Conservation (phyloP, 2,888 invertebrate species). For the Nemurella pictetii region DNA sequence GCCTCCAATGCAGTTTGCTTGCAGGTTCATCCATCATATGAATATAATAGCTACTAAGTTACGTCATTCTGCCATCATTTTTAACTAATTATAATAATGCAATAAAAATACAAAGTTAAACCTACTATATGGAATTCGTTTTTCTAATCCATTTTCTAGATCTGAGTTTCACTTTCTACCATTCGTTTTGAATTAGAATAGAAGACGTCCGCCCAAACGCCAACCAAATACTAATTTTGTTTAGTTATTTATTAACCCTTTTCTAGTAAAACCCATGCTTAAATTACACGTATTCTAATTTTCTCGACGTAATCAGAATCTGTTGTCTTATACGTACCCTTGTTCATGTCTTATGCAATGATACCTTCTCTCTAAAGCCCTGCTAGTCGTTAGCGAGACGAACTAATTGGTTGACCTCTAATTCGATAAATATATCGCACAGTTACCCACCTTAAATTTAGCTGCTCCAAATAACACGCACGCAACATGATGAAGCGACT, state of each 20-base stretch:
- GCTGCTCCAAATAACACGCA: background rate
- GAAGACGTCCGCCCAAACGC: constrained; percentile 14
- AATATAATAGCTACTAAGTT: background rate
- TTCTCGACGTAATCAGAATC: background rate
- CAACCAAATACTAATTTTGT: background rate
- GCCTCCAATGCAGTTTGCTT: background rate
- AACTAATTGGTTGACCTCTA: background rate
- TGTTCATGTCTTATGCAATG: background rate
- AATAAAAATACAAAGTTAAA: background rate
- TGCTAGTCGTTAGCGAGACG: background rate
- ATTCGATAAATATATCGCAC: background rate
- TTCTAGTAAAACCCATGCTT: background rate
- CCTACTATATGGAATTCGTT: background rate
- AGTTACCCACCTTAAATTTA: background rate
- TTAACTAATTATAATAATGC: background rate
- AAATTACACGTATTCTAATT: background rate
- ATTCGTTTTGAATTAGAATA: background rate
- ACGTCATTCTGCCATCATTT: background rate
- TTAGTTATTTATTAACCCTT: background rate
- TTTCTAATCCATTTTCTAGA: background rate
- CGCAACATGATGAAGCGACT: background rate
- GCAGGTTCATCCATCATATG: background rate
- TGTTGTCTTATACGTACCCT: background rate
- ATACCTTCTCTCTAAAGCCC: background rate
- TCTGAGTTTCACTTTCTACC: background rate